Evolutionary conservation across 2,113 vertebrate genomes (phyloP), one percentile per base, ranked within the genome.

Genomic region (Arothron firmamentum): DNA sequence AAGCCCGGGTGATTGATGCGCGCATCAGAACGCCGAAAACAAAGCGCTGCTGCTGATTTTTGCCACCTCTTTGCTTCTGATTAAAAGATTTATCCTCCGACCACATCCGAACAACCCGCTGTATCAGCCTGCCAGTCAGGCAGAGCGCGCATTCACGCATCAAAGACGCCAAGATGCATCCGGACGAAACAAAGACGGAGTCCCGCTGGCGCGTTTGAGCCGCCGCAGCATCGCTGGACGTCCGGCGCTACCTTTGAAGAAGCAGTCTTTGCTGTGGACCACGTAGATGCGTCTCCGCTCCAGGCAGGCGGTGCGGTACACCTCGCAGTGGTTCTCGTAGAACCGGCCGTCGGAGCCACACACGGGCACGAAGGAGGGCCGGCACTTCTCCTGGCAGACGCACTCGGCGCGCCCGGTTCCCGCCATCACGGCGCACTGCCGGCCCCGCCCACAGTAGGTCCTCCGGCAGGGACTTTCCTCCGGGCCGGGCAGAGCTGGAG

Each of bases 321-420:
- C 90, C 67, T 97, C 93, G 1, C 96, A 98, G 87, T 98, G 96
- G 76, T 97, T 98, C 70, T 96, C 93, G 2, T 98, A 98, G 72
- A 98, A 92, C 41, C 88, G 88, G 60, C 95, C 94, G 0, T 98
- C 94, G 0, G 96, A 98, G 46, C 96, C 96, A 0, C 96, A 98
- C 74, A 96, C 91, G 0, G 96, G 96, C 84, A 96, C 59, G 48
- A 95, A 98, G 77, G 79, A 92, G 79, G 92, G 74, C 43, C 88
- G 93, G 75, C 96, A 98, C 0, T 77, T 84, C 54, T 94, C 88
- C 55, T 94, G 77, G 17, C 96, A 98, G 0, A 85, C 84, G 47
- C 96, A 98, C 59, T 92, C 91, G 0, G 93, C 92, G 13, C 89
- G 87, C 0, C 89, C 87, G 0, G 89, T 95, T 51, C 82, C 86